A percentile compares a stretch with the other conserved stretches of the same genome.
phyloP scores from a whole-genome alignment of 2,113 vertebrate species.

The Ammospiza nelsoni region DNA sequence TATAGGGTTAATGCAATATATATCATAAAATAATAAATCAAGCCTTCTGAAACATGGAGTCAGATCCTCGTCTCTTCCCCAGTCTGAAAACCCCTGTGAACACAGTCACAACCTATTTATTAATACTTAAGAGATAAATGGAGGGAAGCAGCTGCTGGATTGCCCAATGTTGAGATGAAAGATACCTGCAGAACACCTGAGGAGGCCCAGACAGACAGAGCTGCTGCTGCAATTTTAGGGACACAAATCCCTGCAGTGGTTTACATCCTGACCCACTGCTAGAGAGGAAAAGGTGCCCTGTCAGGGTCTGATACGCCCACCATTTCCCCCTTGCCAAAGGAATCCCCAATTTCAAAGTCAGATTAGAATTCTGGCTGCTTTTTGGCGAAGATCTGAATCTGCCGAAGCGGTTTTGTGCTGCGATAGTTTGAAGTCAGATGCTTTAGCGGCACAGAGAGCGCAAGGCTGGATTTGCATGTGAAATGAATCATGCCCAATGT shows the following conservation, averaged over 20 bases:
- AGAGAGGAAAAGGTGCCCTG: neutral
- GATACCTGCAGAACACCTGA: neutral
- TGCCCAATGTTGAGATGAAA: neutral
- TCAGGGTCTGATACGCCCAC: neutral
- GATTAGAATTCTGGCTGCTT: neutral
- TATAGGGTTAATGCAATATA: no score
- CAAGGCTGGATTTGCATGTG: constrained; percentile 54
- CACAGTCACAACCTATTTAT: neutral
- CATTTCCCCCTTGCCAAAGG: neutral
- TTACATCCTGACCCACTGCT: neutral
- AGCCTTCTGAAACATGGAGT: no score
- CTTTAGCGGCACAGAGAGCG: neutral
- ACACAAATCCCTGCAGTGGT: neutral
- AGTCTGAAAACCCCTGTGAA: no score
- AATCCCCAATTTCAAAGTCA: neutral
- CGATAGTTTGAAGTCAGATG: constrained; percentile 44
- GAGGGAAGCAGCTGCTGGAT: neutral
- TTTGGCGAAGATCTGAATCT: neutral
- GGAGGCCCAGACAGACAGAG: neutral
- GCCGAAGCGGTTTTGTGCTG: neutral
- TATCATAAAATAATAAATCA: no score
- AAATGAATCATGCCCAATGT: constrained; percentile 32
- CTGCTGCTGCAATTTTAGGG: neutral
- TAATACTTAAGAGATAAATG: neutral
- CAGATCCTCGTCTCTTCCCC: no score